These are phyloP conservation scores for Neuroscelio doddi DNA, from an alignment of 2,888 invertebrate species.

Conservation along the genomic window DNA sequence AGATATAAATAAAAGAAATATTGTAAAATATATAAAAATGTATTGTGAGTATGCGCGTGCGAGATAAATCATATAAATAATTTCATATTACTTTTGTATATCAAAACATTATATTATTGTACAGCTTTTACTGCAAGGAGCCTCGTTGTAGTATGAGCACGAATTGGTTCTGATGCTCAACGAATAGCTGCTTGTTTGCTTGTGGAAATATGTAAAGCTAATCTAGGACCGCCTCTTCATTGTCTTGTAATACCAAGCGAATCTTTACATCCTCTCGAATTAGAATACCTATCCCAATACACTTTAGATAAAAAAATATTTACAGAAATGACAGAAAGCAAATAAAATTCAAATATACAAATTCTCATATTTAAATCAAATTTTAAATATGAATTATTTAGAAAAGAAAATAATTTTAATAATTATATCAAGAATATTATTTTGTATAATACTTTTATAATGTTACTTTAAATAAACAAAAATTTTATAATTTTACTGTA, in stretches of 20 bases:
- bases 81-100: constrained; percentile 23
- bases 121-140: constrained; percentile 75
- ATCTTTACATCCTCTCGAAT: constrained; percentile 90
- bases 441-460: no score
- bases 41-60: no score
- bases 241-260: constrained; percentile 91
- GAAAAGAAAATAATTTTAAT: no score
- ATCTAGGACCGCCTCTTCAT: constrained; percentile 94
- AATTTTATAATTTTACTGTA: no score
- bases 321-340: constrained; percentile 7
- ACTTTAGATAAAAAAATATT: constrained; percentile 43
- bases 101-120: constrained; percentile 43
- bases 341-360: not conserved
- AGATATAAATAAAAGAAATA: no score
- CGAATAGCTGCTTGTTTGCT: constrained; percentile 84
- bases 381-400: no score
- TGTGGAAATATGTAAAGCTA: constrained; percentile 79
- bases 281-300: constrained; percentile 86
- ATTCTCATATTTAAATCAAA: no score
- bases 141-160: constrained; percentile 88
- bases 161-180: constrained; percentile 92
- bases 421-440: no score
- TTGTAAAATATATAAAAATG: no score
- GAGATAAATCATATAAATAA: no score
- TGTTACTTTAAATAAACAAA: no score